Evolutionary conservation across 2,888 invertebrate species (phyloP), one percentile per base, ranked within the genome.

Genomic region (Calephelis perditalis): DNA sequence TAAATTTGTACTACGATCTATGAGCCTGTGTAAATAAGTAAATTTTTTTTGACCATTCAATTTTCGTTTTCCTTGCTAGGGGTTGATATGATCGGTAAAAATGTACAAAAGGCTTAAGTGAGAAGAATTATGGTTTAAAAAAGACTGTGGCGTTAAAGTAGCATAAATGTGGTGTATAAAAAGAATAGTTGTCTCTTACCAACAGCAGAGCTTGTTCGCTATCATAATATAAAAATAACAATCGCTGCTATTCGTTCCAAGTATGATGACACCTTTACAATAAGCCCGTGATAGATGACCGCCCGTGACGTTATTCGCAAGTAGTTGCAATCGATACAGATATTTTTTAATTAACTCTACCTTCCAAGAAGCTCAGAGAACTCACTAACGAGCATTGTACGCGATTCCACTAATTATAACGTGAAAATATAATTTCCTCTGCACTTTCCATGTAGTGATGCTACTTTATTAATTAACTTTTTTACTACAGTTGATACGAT

Each of bases 321-420:
- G 46, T 63, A 64, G 61, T 54, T 59, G 67, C 63, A 61, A 67
- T 66, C 66, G 67, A 67, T 66, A 66, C 67, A 67, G 63, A 67
- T 67, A 65, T 62, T 67, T 64, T 65, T 62, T 63, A 66, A 67
- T 67, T 55, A 58, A 61, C 52, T 47, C 58, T 26, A 52, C 6
- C 35, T 67, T 67, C 67, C 60, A n/a, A 56, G 67, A 66, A 67
- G 11, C 49, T 57, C 59, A 61, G 67, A 52, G 64, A 63, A 62
- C 65, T 60, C 57, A 44, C 67, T 62, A 66, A 67, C 66, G 58
- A 67, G 63, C 66, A 64, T 66, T 67, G 62, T 64, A 52, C 10
- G 52, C 47, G 47, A 49, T 52, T 35, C 52, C 52, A 52, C 40
- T 60, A 55, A 56, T 63, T 61, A 57, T 57, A 60, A 59, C 59